A percentile compares a stretch with the other conserved stretches of the same genome.
Evolutionary conservation across 2,113 vertebrate species (phyloP).

Genomic region (Pelusios castaneus): DNA sequence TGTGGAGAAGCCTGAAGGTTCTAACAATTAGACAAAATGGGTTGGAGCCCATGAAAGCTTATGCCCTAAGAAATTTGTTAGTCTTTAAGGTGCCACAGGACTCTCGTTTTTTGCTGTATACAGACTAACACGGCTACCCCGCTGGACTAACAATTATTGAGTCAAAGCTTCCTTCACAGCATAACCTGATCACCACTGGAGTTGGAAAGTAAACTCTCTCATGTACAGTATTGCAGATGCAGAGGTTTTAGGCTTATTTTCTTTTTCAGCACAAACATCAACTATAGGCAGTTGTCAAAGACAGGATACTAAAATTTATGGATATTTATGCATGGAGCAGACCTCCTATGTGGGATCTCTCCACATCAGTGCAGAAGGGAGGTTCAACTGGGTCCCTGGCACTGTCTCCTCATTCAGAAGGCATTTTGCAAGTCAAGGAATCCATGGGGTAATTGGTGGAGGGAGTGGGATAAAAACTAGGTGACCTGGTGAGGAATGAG

Average conservation of each 20-base stretch:
- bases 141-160: no score
- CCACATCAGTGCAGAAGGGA: neutral
- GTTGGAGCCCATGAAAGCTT: no score
- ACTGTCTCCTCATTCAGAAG: neutral
- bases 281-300: neutral
- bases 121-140: no score
- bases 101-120: no score
- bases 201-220: neutral
- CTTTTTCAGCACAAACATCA: neutral
- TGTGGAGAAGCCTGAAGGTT: neutral
- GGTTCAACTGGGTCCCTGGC: neutral
- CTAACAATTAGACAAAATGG: no score
- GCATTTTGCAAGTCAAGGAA: neutral
- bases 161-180: neutral
- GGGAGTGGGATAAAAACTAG: neutral
- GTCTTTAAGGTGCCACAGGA: no score
- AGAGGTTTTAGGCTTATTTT: neutral
- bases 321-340: neutral
- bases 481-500: neutral
- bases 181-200: neutral
- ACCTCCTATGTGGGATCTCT: neutral
- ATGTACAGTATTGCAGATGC: fast-evolving
- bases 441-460: neutral
- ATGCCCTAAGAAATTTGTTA: no score
- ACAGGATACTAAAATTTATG: neutral